phyloP scores from a whole-genome alignment of 2,113 vertebrate genomes.

The Panthera tigris region DNA sequence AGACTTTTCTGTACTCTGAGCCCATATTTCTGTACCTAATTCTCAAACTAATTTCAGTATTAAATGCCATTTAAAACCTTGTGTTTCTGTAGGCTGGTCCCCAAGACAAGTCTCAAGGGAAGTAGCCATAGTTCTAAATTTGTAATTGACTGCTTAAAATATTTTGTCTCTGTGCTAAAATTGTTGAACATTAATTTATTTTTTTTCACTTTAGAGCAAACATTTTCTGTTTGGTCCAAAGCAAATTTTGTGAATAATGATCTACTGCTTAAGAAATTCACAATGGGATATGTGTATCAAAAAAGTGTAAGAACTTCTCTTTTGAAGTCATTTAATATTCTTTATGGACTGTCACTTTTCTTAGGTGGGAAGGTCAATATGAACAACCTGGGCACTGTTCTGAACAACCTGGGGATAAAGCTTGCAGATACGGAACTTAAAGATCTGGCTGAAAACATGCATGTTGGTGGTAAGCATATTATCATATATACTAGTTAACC shows the following conservation, averaged over 20 bases:
- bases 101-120: not conserved
- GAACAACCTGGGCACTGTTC: conserved; percentile 11
- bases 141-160: not conserved
- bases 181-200: not conserved
- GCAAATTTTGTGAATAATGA: not conserved
- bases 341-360: not conserved
- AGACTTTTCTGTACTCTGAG: not conserved
- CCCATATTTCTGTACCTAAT: not conserved
- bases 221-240: no score
- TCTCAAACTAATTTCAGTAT: not conserved
- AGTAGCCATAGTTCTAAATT: not conserved
- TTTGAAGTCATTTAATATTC: not conserved
- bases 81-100: not conserved
- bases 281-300: not conserved
- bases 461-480: conserved; percentile 47
- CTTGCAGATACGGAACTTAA: conserved; percentile 10
- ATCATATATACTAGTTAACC: not conserved
- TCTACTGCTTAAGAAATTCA: not conserved
- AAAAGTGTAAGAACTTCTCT: not conserved
- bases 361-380: conserved; percentile 42
- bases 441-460: conserved; percentile 27
- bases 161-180: not conserved
- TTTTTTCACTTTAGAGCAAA: not conserved
- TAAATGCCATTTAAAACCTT: not conserved
- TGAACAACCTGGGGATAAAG: conserved; percentile 41